Evolutionary conservation across 92 coral and sea anemone genomes (phyloP), one percentile per base, ranked within the genome.

Genomic region (Porites rus): DNA sequence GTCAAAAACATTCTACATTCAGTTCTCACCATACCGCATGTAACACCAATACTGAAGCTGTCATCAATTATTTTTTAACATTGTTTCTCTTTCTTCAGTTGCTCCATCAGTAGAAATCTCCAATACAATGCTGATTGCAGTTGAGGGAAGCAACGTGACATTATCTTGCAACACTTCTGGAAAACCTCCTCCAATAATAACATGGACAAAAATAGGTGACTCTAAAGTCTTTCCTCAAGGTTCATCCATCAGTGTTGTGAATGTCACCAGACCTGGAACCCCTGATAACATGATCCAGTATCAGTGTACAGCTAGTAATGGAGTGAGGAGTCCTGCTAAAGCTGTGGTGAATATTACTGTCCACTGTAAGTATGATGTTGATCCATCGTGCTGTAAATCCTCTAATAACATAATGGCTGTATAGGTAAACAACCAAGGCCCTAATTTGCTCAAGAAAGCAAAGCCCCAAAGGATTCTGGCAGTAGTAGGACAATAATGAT

Each of bases 161-260:
- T 22, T 75, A 28, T 22, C 50, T 1, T 78, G 83, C 31, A 78
- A 78, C 13, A 73, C 83, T 14, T 43, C 73, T 78, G 83, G 79
- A 7, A 11, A 11, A 6, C 79, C 79, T 75, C 65, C 11, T 2
- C 79, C 79, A 12, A 4, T 1, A n/a, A 9, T 75, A 51, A 50
- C 50, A 19, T 75, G 79, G 79, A 56, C 38, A 7, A 74, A 6
- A 54, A 46, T 53, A 21, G 78, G 74, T 8, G 18, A 28, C 16
- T 70, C 54, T 11, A 19, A 70, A 28, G 1, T 31, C 51, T 20
- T 70, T 2, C 43, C 74, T 1, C 52, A 70, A 10, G 43, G 52
- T 4, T 70, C 74, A 3, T 12, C 54, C 0, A 8, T 70, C 11
- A 43, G 12, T 11, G 0, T 70, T 70, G 17, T 16, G 17, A 70